Base-by-base conservation (phyloP, 2,888 invertebrate genomes). In the Drosophila affinis region DNA sequence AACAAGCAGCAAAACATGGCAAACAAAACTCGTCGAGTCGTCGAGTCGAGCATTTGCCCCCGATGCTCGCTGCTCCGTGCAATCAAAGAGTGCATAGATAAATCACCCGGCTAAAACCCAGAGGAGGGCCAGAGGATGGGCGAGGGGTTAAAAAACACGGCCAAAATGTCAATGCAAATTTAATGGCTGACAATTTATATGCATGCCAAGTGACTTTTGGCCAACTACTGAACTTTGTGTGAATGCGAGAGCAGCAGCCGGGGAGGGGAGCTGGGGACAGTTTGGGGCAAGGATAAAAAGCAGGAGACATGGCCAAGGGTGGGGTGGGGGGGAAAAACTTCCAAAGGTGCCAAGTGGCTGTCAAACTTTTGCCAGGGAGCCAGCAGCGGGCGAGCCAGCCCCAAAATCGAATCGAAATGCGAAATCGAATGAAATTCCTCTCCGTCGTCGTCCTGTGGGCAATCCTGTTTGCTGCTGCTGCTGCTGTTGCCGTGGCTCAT, bases 141-240 rank as follows among this genome's bases (percentile, higher is more conserved):
- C 12, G 51, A 39, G 63, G 71, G 64, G 68, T 58, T 58, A 68
- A 62, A 59, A 67, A 68, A 68, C 84, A 81, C 70, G 76, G 79
- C 79, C 83, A 87, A 83, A 88, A 85, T 87, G 84, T 88, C 88
- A 88, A 85, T 85, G 84, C 87, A 85, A 85, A 85, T 85, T 85
- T 85, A 85, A 85, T 85, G 84, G 88, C 87, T 79, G 83, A 85
- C 88, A 85, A 85, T 85, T 85, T 85, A 85, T 85, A 85, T 85
- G 88, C 83, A 84, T 88, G 87, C 88, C 83, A 88, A 84, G 83
- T 88, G 83, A 88, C 83, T 88, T 84, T 84, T 88, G 84, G 84
- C 82, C 82, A 82, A 87, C 87, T 82, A 75, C 86, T 87, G 88
- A 82, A 82, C 87, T 82, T 82, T 82, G 62, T 69, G 57, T 79